phyloP scores from a whole-genome alignment of 2,888 invertebrate genomes.

The Dexiosoma caninum region DNA sequence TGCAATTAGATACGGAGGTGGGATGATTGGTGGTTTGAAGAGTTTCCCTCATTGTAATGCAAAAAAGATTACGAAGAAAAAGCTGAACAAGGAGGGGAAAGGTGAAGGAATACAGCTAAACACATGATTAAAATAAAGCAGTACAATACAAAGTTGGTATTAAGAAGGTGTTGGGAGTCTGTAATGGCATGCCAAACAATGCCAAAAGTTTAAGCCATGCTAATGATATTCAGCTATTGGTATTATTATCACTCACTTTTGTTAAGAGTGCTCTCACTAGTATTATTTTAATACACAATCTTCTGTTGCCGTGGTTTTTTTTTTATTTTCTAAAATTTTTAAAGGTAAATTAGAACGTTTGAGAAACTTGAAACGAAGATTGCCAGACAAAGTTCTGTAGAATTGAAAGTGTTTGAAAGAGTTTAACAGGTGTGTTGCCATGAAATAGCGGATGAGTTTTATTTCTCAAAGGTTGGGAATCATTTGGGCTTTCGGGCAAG shows the following conservation, averaged over 20 bases:
- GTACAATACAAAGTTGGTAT: background rate
- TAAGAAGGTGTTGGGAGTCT: background rate
- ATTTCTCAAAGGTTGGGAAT: too few relatives aligned
- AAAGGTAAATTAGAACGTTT: background rate
- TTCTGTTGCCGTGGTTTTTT: background rate
- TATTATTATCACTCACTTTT: constrained; percentile 38
- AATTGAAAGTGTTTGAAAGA: background rate
- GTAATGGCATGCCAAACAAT: constrained; percentile 11
- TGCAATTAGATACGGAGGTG: constrained; percentile 51
- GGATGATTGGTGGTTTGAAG: background rate
- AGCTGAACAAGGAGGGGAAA: background rate
- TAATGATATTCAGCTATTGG: constrained; percentile 52
- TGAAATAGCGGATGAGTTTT: background rate
- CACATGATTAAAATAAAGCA: background rate
- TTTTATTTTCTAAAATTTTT: background rate
- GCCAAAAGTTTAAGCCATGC: constrained; percentile 48
- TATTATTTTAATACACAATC: constrained; percentile 18
- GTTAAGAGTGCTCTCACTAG: constrained; percentile 16
- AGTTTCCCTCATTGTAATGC: constrained; percentile 20
- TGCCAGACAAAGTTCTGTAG: background rate
- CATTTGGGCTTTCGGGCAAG: too few relatives aligned
- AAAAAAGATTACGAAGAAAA: constrained; percentile 1
- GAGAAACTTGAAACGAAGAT: constrained; percentile 15
- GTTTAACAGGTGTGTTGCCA: background rate
- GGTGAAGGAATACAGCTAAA: background rate